A percentile compares a stretch with the other conserved stretches of the same genome.
Conservation (phyloP, 2,797 vertebrate genomes). For the Danionella dracula region DNA sequence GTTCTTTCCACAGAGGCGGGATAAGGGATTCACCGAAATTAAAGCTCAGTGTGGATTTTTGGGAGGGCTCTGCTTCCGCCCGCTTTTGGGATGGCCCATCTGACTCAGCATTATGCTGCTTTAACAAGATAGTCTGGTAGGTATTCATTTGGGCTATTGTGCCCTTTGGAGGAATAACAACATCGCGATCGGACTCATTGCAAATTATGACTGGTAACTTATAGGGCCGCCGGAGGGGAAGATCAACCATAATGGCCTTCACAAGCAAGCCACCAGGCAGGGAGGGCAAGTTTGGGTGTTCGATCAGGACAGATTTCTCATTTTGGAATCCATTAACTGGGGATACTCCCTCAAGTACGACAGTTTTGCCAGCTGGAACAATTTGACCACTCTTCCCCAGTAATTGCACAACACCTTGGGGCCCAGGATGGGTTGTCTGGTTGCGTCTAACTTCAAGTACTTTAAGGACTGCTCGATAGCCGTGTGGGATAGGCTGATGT, state of each 20-base stretch:
- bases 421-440: neutral
- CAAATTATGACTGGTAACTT: slow-evolving; percentile 30
- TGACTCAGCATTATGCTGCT: no score
- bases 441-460: slow-evolving; percentile 23
- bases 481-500: neutral
- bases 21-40: slow-evolving; percentile 26
- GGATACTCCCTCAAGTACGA: slow-evolving; percentile 25
- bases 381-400: neutral
- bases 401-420: slow-evolving; percentile 15
- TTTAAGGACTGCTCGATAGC: slow-evolving; percentile 28
- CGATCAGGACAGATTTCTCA: slow-evolving; percentile 18
- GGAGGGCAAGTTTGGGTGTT: neutral
- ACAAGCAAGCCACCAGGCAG: slow-evolving; percentile 33
- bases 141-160: slow-evolving; percentile 6
- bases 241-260: neutral
- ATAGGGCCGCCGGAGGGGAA: neutral
- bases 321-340: neutral
- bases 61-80: neutral
- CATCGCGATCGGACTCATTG: slow-evolving; percentile 32
- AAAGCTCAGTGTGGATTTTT: neutral
- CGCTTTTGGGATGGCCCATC: neutral
- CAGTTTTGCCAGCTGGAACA: slow-evolving; percentile 25
- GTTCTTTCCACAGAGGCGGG: slow-evolving; percentile 4
- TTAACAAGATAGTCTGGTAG: neutral
- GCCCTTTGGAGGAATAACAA: slow-evolving; percentile 6